These are phyloP conservation scores for Thamnophis sirtalis DNA, from an alignment of 2,113 vertebrate genomes.

Conservation along the genomic window DNA sequence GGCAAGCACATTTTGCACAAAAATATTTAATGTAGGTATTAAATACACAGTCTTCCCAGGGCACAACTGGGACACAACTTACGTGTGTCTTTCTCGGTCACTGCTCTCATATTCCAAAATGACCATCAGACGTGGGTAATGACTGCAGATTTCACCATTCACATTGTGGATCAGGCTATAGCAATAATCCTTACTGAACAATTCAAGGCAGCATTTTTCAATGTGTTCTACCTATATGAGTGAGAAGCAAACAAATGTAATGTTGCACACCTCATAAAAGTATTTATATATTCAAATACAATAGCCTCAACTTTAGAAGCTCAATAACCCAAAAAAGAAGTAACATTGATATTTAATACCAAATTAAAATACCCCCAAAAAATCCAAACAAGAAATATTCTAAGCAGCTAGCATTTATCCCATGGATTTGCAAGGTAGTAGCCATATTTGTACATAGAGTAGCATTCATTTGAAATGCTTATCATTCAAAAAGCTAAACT, in stretches of 20 bases:
- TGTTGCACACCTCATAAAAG: background rate
- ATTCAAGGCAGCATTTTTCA: conserved; percentile 87
- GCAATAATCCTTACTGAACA: conserved; percentile 91
- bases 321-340: background rate
- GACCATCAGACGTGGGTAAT: conserved; percentile 94
- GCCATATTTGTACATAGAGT: background rate
- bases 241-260: background rate
- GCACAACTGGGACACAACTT: conserved; percentile 49
- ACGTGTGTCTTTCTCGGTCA: conserved; percentile 83
- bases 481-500: background rate
- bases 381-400: background rate
- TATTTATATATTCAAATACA: background rate
- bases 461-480: background rate
- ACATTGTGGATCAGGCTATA: conserved; percentile 89
- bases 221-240: conserved; percentile 81
- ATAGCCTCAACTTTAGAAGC: background rate
- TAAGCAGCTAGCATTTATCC: background rate
- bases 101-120: conserved; percentile 87
- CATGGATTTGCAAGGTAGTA: background rate
- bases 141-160: conserved; percentile 90
- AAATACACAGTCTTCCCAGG: background rate
- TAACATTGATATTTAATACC: background rate
- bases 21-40: background rate
- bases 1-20: background rate
- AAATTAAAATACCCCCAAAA: background rate